phyloP scores from a whole-genome alignment of 2,113 vertebrate species.

The Hyperoodon ampullatus region DNA sequence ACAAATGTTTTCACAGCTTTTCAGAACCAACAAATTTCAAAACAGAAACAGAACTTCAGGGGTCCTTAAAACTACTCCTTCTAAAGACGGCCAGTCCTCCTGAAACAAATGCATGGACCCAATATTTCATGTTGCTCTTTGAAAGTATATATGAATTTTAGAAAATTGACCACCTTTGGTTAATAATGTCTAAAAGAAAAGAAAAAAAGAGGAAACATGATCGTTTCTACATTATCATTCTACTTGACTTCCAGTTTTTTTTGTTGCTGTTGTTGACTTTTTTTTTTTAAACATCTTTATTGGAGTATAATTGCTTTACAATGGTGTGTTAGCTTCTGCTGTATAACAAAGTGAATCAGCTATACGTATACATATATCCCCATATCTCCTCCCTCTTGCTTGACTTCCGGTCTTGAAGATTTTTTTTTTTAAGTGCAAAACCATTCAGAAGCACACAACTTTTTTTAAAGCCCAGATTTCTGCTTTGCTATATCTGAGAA shows the following conservation, averaged over 20 bases:
- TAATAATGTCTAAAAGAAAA: not conserved
- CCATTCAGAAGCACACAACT: not conserved
- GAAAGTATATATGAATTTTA: not conserved
- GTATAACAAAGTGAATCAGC: too few relatives aligned
- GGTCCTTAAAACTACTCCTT: not conserved
- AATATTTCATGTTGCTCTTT: not conserved
- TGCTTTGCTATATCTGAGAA: constrained; percentile 67
- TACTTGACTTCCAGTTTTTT: not conserved
- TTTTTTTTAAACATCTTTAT: too few relatives aligned
- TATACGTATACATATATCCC: too few relatives aligned
- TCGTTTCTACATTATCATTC: not conserved
- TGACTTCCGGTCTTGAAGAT: not conserved
- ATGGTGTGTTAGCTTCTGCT: too few relatives aligned
- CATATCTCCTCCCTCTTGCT: too few relatives aligned
- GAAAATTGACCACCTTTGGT: not conserved
- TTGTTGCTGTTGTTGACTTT: too few relatives aligned
- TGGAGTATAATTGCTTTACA: too few relatives aligned
- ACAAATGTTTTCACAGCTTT: not conserved
- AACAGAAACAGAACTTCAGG: not conserved
- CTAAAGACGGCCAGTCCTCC: not conserved
- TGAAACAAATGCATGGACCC: not conserved
- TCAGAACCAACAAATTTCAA: not conserved
- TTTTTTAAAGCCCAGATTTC: constrained; percentile 57
- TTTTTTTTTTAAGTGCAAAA: constrained; percentile 48
- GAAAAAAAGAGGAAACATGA: not conserved